Base-by-base conservation (phyloP, 2,113 vertebrate genomes). In the Potamarius usumacintae region DNA sequence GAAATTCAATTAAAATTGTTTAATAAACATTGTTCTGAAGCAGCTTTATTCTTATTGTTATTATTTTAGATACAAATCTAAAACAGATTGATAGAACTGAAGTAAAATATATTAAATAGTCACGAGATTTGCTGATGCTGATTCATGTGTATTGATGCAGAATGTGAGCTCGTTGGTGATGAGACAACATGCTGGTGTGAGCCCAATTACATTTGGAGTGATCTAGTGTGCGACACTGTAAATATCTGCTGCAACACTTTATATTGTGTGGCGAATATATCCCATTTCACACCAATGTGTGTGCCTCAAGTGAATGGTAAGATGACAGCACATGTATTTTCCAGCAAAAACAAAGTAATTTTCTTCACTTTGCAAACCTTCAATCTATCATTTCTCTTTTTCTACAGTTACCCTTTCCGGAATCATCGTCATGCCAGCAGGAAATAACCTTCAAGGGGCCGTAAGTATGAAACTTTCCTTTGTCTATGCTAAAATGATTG, bases 161-260 rank as follows among this genome's bases (percentile, higher is more conserved):
- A 93, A 12, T 95, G 95, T 76, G 4, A 90, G 8, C 20, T 92
- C 15, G 7, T 90, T 83, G 92, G 90, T 18, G 3, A 71, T 0
- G 17, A 83, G 0, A 27, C 65, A 0, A 85, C 0, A 0, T 95
- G 95, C 87, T 90, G 77, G 88, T 95, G 95, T 84, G 76, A 89
- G 25, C 0, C 0, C 0, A 88, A 65, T 0, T 93, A 91, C 57
- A 69, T 79, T 5, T 95, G 94, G 94, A 95, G 90, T 82, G 93
- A 94, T 0, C 5, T 83, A 0, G 90, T 94, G 42, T 95, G 94
- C 60, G 85, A 92, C 85, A 48, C 0, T 0, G 30, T 50, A 4
- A 22, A 22, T 25, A 15, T 14, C 12, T 95, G 95, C 83, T 95
- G 95, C 77, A 18, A n/a, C 5, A 63, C 69, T 0, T 0, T 7